These are phyloP conservation scores for Aricia artaxerxes DNA, from an alignment of 2,888 invertebrate genomes.

Conservation along the genomic window DNA sequence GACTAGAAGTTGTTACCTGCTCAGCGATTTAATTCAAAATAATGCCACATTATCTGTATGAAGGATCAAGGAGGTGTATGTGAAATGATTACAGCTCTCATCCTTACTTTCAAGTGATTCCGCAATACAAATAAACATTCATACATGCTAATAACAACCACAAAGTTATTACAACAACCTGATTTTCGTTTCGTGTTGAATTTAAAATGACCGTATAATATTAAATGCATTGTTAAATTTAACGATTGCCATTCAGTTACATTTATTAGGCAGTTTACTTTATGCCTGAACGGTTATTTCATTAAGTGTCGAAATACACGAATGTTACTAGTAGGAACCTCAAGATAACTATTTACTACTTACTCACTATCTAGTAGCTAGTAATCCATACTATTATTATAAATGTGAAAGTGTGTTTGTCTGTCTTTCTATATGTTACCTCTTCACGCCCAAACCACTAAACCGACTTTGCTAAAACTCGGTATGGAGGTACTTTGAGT, in stretches of 20 bases:
- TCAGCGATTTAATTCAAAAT: not conserved
- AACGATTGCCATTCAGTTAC: conserved; percentile 15
- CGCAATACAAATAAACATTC: not conserved
- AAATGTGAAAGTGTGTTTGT: too few relatives aligned
- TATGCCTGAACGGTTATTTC: conserved; percentile 1
- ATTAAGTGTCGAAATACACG: conserved; percentile 21
- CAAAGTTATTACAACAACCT: conserved; percentile 2
- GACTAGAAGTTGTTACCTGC: too few relatives aligned
- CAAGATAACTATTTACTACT: too few relatives aligned
- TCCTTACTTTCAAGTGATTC: not conserved
- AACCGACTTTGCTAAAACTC: too few relatives aligned
- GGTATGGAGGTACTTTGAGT: too few relatives aligned
- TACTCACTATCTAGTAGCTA: too few relatives aligned
- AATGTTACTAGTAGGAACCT: not conserved
- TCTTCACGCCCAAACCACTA: too few relatives aligned
- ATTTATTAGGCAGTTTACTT: conserved; percentile 5
- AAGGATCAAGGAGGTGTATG: too few relatives aligned
- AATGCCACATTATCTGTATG: not conserved
- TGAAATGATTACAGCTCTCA: not conserved
- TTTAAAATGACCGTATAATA: conserved; percentile 9
- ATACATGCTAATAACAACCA: conserved; percentile 2
- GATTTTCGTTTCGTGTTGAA: conserved; percentile 14
- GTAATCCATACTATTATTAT: too few relatives aligned
- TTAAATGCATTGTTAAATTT: conserved; percentile 10
- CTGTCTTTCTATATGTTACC: too few relatives aligned